Conservation (phyloP, 2,888 invertebrate genomes). For the Cordylochernes scorpioides region DNA sequence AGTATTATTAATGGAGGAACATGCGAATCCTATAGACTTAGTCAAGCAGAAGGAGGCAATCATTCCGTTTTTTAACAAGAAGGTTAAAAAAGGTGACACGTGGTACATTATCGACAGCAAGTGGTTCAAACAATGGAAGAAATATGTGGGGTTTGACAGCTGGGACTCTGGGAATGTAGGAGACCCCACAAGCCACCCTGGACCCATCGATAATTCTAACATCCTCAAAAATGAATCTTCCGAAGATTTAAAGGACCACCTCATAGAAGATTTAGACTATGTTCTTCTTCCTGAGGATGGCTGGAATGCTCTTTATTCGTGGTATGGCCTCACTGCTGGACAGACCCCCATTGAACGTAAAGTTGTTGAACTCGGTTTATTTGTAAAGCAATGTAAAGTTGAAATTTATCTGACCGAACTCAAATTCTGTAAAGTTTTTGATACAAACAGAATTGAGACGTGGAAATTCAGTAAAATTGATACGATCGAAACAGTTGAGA, state of each 20-base stretch:
- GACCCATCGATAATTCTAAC: slow-evolving; percentile 24
- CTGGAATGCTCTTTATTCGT: slow-evolving; percentile 23
- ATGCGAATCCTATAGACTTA: no score
- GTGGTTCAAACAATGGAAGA: slow-evolving; percentile 27
- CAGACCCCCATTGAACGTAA: slow-evolving; percentile 22
- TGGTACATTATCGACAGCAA: slow-evolving; percentile 25
- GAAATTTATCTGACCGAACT: slow-evolving; percentile 25
- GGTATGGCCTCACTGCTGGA: slow-evolving; percentile 18
- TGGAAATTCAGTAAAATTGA: slow-evolving; percentile 23
- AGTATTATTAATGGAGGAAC: no score
- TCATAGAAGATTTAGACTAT: slow-evolving; percentile 26
- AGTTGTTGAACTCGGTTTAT: slow-evolving; percentile 25
- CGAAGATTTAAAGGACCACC: slow-evolving; percentile 21
- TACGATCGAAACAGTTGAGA: no score
- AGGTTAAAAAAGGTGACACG: no score
- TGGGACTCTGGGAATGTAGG: slow-evolving; percentile 20
- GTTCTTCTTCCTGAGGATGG: slow-evolving; percentile 24
- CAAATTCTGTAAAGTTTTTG: slow-evolving; percentile 23
- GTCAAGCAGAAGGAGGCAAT: no score
- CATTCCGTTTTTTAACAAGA: no score
- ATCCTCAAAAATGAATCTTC: slow-evolving; percentile 11
- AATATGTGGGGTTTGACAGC: slow-evolving; percentile 23
- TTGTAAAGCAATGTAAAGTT: slow-evolving; percentile 22
- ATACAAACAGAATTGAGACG: slow-evolving; percentile 19
- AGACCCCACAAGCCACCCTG: slow-evolving; percentile 22